Evolutionary conservation across 2,888 invertebrate genomes (phyloP), one percentile per base, ranked within the genome.

Genomic region (Nyleta sp.): DNA sequence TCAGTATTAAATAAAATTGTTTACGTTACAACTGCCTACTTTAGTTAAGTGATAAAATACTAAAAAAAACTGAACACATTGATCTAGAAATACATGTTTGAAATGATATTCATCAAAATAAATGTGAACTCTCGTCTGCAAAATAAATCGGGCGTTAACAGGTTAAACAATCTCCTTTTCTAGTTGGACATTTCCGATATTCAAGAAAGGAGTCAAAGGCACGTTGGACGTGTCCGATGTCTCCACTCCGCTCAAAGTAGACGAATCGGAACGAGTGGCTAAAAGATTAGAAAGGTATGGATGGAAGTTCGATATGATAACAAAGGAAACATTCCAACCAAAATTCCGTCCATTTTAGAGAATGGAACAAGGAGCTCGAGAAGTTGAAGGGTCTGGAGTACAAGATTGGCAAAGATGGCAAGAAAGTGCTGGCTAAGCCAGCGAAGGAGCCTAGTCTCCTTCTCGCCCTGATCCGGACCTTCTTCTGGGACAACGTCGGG

Each of bases 151-250:
- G 42, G n/a, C 5, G 42, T 65, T n/a, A n/a, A n/a, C n/a, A n/a
- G n/a, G n/a, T n/a, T n/a, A n/a, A n/a, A n/a, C n/a, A n/a, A n/a
- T n/a, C n/a, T 13, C 33, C 7, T 18, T 38, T 48, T 82, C 60
- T 74, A 91, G 91, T 87, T 92, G 92, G 91, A 83, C 90, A 11
- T 84, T 84, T 38, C 86, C 90, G 0, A 70, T 91, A 42, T 91
- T 92, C 65, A 79, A 83, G 64, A 89, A 90, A 80, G 91, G 91
- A 3, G 80, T 81, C 2, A 85, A 79, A n/a, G 85, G 82, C 13
- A 88, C 89, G 31, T 83, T 92, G 13, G 83, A 86, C 7, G 70
- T 89, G 10, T 80, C 87, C 7, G 92, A 92, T 73, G 81, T 92
- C 6, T 91, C 89, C 79, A 84, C 84, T 28, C 89, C 91, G 0